These are phyloP conservation scores for Acyrthosiphon pisum DNA, from an alignment of 1,140 invertebrate genomes.

Conservation along the genomic window DNA sequence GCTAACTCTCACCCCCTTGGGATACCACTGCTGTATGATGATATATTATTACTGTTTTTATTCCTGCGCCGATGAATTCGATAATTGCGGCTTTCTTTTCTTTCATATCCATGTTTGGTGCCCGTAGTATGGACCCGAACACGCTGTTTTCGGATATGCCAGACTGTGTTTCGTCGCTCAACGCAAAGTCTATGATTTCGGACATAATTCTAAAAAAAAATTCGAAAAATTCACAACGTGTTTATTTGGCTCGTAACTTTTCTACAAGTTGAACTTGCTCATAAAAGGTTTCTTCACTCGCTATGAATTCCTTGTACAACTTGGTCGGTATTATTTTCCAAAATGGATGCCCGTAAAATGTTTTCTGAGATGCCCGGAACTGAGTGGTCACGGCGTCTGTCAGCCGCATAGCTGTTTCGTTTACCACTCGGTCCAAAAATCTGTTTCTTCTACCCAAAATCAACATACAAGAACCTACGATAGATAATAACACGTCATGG, in stretches of 20 bases:
- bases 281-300: constrained; percentile 82
- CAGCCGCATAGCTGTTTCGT: constrained; percentile 65
- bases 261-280: constrained; percentile 64
- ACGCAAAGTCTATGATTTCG: constrained; percentile 76
- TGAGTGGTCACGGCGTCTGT: constrained; percentile 77
- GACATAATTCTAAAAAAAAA: constrained; percentile 80
- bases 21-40: too few species aligned
- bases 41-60: constrained; percentile 73
- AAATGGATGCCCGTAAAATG: constrained; percentile 80
- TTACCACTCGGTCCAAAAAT: constrained; percentile 72
- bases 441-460: constrained; percentile 81
- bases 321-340: constrained; percentile 82
- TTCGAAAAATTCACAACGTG: constrained; percentile 61
- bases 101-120: constrained; percentile 74
- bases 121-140: constrained; percentile 76
- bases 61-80: constrained; percentile 85
- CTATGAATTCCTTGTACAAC: constrained; percentile 74
- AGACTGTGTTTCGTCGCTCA: constrained; percentile 65
- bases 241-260: background rate
- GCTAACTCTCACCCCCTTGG: too few species aligned
- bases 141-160: constrained; percentile 70
- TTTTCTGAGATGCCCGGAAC: constrained; percentile 78
- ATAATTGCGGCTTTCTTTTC: constrained; percentile 86
- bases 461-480: constrained; percentile 74
- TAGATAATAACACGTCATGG: too few species aligned